Percentiles rank a stretch among this genome's conserved stretches.
phyloP scores from a whole-genome alignment of 2,797 vertebrate species.

The Hippopotamyrus pictus region DNA sequence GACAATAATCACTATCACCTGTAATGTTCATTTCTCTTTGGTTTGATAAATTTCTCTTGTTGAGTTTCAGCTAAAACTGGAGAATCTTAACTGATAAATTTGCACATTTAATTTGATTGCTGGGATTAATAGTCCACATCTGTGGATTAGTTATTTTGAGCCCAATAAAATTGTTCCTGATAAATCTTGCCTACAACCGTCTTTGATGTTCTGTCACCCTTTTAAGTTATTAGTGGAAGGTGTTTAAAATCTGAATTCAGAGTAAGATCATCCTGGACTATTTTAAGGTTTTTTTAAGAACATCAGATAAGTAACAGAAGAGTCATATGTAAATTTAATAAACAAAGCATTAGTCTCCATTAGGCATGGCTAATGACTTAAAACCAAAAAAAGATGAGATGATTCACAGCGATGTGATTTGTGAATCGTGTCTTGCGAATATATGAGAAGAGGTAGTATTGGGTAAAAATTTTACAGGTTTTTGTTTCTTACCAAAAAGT shows the following conservation, averaged over 20 bases:
- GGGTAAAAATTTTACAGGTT: background rate
- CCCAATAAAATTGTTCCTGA: conserved; percentile 5
- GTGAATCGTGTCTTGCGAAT: background rate
- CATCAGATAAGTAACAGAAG: background rate
- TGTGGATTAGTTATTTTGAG: background rate
- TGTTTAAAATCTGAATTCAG: background rate
- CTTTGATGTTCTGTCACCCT: background rate
- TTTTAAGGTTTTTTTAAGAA: background rate
- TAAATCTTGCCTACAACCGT: background rate
- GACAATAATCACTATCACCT: background rate
- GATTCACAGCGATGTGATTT: background rate
- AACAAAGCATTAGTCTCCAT: background rate
- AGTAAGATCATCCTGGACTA: background rate
- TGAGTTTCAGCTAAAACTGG: background rate
- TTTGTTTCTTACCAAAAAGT: background rate
- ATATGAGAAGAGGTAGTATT: background rate
- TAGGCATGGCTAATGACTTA: background rate
- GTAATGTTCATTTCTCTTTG: background rate
- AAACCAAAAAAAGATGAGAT: background rate
- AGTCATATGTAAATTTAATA: background rate
- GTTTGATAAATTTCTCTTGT: background rate
- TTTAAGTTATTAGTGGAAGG: conserved; percentile 9
- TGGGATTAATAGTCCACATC: background rate
- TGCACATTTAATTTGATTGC: background rate
- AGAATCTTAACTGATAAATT: background rate